phyloP scores from a whole-genome alignment of 2,797 vertebrate species.

The Remorina albescens region DNA sequence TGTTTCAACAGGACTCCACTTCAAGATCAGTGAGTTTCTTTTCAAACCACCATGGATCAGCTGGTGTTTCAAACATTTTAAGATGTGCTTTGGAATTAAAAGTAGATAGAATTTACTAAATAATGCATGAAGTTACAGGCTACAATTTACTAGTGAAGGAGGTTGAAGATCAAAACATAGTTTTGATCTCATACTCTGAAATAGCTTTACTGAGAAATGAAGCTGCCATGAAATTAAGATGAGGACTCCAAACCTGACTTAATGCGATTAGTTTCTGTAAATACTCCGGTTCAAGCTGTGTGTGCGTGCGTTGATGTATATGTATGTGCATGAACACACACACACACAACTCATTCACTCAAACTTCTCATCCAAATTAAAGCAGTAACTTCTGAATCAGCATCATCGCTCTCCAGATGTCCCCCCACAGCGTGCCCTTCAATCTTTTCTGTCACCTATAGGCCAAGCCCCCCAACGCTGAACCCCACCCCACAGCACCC shows the following conservation, averaged over 20 bases:
- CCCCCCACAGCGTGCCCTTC: slow-evolving; percentile 50
- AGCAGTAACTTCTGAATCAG: slow-evolving; percentile 50
- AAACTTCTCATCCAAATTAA: slow-evolving; percentile 5
- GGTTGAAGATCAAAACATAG: background rate
- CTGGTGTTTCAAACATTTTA: background rate
- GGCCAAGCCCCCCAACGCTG: background rate
- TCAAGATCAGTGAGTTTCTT: background rate
- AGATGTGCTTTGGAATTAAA: background rate
- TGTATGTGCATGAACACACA: too few species aligned
- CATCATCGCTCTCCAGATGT: slow-evolving; percentile 75
- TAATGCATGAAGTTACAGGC: background rate
- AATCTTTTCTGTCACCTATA: slow-evolving; percentile 71
- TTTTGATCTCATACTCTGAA: background rate
- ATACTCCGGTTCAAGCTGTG: background rate
- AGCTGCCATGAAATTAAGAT: slow-evolving; percentile 50
- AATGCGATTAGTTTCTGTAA: slow-evolving; percentile 9
- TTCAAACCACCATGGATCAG: background rate
- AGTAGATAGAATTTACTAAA: background rate
- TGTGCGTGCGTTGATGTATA: background rate
- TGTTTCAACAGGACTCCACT: background rate
- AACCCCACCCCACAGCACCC: slow-evolving; percentile 37
- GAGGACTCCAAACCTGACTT: slow-evolving; percentile 28
- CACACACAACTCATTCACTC: background rate
- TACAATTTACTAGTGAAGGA: background rate
- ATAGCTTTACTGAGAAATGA: slow-evolving; percentile 36